Percentiles rank a stretch among this genome's conserved stretches.
phyloP scores from a whole-genome alignment of 2,113 vertebrate species.

The Anas platyrhynchos region DNA sequence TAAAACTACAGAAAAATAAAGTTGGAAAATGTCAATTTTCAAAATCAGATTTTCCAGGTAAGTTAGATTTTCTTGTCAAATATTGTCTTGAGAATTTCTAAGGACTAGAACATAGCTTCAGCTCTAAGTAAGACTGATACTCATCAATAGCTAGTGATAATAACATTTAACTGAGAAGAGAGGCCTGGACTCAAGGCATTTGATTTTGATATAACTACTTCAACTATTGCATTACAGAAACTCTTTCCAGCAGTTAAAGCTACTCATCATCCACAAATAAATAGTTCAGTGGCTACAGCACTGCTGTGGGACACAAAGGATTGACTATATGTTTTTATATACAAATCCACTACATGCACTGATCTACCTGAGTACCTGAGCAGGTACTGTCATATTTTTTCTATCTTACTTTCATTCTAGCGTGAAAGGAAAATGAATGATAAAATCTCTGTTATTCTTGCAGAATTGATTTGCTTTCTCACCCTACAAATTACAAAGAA shows the following conservation, averaged over 20 bases:
- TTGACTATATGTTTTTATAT: background rate
- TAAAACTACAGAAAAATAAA: background rate
- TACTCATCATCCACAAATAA: background rate
- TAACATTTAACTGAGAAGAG: background rate
- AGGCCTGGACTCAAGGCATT: background rate
- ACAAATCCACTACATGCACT: background rate
- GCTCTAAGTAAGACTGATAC: background rate
- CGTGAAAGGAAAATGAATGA: rapidly evolving
- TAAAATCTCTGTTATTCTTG: background rate
- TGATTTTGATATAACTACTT: background rate
- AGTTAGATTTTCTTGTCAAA: background rate
- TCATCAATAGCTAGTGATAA: background rate
- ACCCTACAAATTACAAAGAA: background rate
- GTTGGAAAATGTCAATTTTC: background rate
- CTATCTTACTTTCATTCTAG: background rate
- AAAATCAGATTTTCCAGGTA: background rate
- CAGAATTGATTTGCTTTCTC: background rate
- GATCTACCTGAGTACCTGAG: background rate
- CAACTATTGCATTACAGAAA: background rate
- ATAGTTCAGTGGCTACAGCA: background rate
- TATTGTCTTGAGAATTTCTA: background rate
- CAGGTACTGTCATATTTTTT: background rate
- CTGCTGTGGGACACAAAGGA: rapidly evolving
- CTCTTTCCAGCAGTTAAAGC: background rate
- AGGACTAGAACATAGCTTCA: background rate